Percentiles rank a stretch among this genome's conserved stretches.
Evolutionary conservation across 2,888 invertebrate species (phyloP).

Genomic region (Meloe dianella): DNA sequence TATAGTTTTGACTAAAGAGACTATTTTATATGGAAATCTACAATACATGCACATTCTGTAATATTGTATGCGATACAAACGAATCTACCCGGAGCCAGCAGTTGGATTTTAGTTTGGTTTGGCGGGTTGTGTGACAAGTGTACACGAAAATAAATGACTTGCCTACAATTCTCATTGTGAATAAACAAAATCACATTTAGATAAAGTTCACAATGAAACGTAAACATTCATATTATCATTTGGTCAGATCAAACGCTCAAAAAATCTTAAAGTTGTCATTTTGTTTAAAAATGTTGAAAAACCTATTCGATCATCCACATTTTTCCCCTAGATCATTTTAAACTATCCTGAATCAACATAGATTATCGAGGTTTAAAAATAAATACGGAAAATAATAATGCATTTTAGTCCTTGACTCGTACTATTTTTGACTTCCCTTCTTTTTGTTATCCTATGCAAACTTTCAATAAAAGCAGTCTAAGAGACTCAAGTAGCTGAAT

Average conservation of each 20-base stretch:
- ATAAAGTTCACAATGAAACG: background rate
- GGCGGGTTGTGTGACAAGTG: conserved; percentile 45
- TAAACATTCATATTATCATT: background rate
- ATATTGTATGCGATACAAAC: conserved; percentile 51
- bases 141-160: conserved; percentile 55
- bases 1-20: conserved; percentile 44
- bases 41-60: conserved; percentile 36
- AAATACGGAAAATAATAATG: background rate
- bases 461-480: conserved; percentile 15
- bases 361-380: background rate
- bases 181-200: background rate
- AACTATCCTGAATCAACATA: background rate
- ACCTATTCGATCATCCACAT: background rate
- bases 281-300: background rate
- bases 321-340: background rate
- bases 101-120: conserved; percentile 17
- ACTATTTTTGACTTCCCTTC: background rate
- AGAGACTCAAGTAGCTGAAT: conserved; percentile 27
- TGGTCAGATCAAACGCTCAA: background rate
- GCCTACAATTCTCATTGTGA: conserved; percentile 29
- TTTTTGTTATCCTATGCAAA: background rate
- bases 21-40: conserved; percentile 44
- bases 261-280: background rate
- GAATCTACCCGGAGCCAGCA: conserved; percentile 30
- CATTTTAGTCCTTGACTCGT: background rate